A percentile compares a stretch with the other conserved stretches of the same genome.
Conservation (phyloP, 2,113 vertebrate species). For the Clarias batrachus region DNA sequence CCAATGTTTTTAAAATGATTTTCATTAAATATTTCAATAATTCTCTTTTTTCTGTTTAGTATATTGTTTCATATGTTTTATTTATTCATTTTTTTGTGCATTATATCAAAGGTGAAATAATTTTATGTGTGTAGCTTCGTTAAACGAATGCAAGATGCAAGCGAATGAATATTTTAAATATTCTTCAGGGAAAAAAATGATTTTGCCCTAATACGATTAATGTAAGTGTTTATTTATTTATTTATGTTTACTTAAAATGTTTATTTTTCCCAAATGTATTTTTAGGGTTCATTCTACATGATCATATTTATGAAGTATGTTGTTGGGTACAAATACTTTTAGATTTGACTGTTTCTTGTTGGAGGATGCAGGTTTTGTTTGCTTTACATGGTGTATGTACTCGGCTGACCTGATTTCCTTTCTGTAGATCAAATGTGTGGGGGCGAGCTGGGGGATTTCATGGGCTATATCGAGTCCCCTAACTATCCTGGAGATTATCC, state of each 20-base stretch:
- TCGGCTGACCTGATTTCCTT: slow-evolving; percentile 12
- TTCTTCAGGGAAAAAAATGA: neutral
- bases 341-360: neutral
- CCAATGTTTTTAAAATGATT: neutral
- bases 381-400: neutral
- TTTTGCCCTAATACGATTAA: neutral
- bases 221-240: neutral
- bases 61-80: neutral
- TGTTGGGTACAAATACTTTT: neutral
- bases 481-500: slow-evolving; percentile 98
- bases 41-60: neutral
- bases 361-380: neutral
- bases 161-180: neutral
- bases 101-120: neutral
- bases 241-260: neutral
- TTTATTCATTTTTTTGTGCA: neutral
- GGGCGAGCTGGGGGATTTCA: slow-evolving; percentile 92
- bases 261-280: neutral
- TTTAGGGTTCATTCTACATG: neutral
- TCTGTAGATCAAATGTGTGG: slow-evolving; percentile 88
- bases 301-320: neutral
- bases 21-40: neutral
- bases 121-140: neutral
- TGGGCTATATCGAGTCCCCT: slow-evolving; percentile 94
- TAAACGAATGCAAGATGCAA: too few relatives aligned